A percentile compares a stretch with the other conserved stretches of the same genome.
phyloP scores from a whole-genome alignment of 2,888 invertebrate genomes.

The Pterostichus niger region DNA sequence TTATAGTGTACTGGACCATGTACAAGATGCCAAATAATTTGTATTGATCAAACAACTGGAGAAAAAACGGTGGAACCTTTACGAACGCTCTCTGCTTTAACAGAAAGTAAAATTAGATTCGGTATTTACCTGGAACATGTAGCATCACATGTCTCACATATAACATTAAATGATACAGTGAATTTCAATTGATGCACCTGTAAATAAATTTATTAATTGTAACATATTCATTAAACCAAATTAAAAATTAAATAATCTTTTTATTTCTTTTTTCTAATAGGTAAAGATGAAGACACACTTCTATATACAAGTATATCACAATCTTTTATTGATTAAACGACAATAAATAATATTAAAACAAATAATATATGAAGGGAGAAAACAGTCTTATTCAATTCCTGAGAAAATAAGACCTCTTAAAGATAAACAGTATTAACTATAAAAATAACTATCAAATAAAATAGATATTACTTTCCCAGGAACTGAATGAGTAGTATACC shows the following conservation, averaged over 20 bases:
- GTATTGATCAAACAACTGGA: constrained; percentile 93
- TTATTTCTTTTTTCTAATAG: constrained; percentile 39
- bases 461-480: constrained; percentile 35
- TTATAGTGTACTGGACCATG: constrained; percentile 88
- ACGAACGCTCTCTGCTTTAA: constrained; percentile 85
- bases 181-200: constrained; percentile 38
- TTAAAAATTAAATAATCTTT: constrained; percentile 43
- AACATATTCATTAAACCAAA: constrained; percentile 23
- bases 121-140: constrained; percentile 82
- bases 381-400: constrained; percentile 57
- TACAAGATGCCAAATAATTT: constrained; percentile 96
- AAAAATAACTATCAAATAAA: neutral
- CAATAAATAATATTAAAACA: constrained; percentile 59
- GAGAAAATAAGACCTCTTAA: constrained; percentile 23
- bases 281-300: constrained; percentile 47
- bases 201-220: neutral
- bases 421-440: neutral
- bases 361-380: constrained; percentile 26
- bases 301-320: constrained; percentile 66
- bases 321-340: constrained; percentile 65
- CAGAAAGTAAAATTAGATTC: constrained; percentile 88
- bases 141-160: constrained; percentile 4
- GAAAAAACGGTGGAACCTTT: constrained; percentile 89
- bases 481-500: constrained; percentile 31
- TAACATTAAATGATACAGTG: constrained; percentile 56